These are phyloP conservation scores for Lithophane semibrunnea DNA, from an alignment of 2,888 invertebrate species.

Conservation along the genomic window DNA sequence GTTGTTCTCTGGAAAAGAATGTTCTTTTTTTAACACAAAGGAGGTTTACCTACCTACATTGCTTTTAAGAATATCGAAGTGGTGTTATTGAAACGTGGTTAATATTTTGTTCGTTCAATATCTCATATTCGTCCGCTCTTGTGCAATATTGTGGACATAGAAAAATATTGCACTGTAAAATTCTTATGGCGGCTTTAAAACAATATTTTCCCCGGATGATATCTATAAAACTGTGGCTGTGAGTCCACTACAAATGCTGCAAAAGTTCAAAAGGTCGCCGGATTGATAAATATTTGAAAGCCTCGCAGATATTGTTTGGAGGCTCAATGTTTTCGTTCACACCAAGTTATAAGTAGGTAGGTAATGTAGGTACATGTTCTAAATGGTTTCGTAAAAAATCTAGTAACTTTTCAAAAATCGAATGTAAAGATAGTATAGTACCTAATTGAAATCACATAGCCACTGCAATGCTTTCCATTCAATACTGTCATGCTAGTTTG, in stretches of 20 bases:
- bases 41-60: neutral
- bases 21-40: slow-evolving; percentile 38
- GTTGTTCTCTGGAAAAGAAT: slow-evolving; percentile 37
- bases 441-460: too few relatives aligned
- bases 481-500: too few relatives aligned
- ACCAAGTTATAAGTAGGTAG: neutral
- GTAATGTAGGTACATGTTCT: neutral
- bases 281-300: slow-evolving; percentile 40
- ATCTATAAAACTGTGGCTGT: slow-evolving; percentile 33
- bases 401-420: neutral
- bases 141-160: slow-evolving; percentile 5
- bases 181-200: slow-evolving; percentile 40
- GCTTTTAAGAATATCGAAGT: slow-evolving; percentile 21
- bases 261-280: slow-evolving; percentile 10
- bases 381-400: too few relatives aligned
- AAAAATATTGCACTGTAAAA: slow-evolving; percentile 41
- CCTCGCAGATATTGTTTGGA: slow-evolving; percentile 31
- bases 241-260: slow-evolving; percentile 19
- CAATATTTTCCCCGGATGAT: slow-evolving; percentile 14
- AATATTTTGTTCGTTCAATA: slow-evolving; percentile 27
- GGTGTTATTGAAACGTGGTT: slow-evolving; percentile 20
- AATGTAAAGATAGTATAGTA: neutral
- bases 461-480: too few relatives aligned
- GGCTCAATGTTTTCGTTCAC: neutral
- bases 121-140: neutral